Base-by-base conservation (phyloP, 2,888 invertebrate species). In the Drosophila neutralis region DNA sequence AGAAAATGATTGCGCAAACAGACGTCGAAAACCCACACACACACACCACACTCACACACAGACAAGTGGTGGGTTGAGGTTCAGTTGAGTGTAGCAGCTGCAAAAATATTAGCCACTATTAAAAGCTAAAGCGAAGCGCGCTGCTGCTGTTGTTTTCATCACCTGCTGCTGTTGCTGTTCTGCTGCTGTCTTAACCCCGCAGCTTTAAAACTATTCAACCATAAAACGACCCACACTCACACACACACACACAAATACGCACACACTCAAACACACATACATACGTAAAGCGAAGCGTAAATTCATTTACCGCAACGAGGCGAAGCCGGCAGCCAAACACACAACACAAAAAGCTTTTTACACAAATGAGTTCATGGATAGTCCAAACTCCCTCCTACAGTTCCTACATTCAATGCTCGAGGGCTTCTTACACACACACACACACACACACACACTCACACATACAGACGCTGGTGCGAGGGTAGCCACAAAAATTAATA, bases 321-420 rank as follows among this genome's bases (percentile, higher is more conserved):
- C 59, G 59, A 61, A 69, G 66, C 69, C 73, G 57, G 42, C 56
- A 63, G 65, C 70, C 70, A 73, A 57, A 57, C 38, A 38, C 56
- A 40, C 56, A 76, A 73, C 73, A 78, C 73, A 78, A 81, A 83
- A 85, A 85, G 86, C 88, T 87, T 82, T 85, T 86, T 85, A 85
- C 86, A 87, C 84, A 85, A 85, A 85, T 85, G 86, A 86, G 88
- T 85, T 85, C 88, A 85, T 88, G 80, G 66, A 85, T 85, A 70
- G 62, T 27, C 51, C n/a, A 53, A 21, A 15, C 13, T 5, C 7
- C 29, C 7, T 7, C 7, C 13, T 1, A 13, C 42, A 45, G 21
- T 15, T 7, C 7, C 13, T 21, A 21, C 45, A 45, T 18, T 18
- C 38, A 38, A 38, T 38, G 45, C 45, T 21, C 13, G 38, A 15